A percentile compares a stretch with the other conserved stretches of the same genome.
Evolutionary conservation across 2,888 invertebrate genomes (phyloP).

Genomic region (Protonemura montana): DNA sequence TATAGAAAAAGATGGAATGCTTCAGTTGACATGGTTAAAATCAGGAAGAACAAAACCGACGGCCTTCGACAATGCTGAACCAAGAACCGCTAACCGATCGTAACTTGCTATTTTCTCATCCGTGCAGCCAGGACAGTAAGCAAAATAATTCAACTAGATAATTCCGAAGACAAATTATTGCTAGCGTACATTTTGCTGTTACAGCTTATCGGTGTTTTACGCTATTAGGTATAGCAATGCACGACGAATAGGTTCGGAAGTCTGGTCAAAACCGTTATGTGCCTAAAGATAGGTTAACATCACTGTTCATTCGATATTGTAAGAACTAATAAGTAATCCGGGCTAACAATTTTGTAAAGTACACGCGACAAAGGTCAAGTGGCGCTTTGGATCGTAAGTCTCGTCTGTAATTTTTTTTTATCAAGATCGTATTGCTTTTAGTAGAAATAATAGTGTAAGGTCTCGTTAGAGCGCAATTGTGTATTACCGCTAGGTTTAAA

Average conservation of each 20-base stretch:
- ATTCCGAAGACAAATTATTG: neutral
- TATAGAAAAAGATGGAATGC: neutral
- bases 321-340: neutral
- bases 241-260: neutral
- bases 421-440: neutral
- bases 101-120: neutral
- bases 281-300: no score
- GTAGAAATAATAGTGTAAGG: neutral
- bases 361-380: neutral
- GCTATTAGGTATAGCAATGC: neutral
- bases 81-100: neutral
- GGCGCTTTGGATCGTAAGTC: neutral
- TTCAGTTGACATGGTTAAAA: neutral
- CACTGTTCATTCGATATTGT: no score
- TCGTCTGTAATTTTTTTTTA: neutral
- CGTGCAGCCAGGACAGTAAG: neutral
- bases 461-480: neutral
- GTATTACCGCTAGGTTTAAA: neutral
- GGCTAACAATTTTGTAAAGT: neutral
- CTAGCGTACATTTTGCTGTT: neutral
- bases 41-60: neutral
- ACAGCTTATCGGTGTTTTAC: neutral
- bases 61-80: neutral
- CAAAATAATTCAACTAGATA: conserved; percentile 5
- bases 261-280: neutral